Base-by-base conservation (phyloP, 2,797 vertebrate species). In the Oreochromis grahami region DNA sequence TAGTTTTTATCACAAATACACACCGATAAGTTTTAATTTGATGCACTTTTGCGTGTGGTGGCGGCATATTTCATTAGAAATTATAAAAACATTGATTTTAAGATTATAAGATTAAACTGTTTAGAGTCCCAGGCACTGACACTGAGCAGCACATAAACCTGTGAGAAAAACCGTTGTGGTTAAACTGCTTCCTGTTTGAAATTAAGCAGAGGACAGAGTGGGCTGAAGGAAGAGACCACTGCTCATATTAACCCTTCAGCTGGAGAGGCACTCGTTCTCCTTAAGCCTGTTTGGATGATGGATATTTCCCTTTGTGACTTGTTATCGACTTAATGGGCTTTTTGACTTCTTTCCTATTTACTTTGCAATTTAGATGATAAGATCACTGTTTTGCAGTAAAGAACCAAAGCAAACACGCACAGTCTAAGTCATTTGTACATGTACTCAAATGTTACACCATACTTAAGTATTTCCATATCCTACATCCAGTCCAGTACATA, bases 101-200 rank as follows among this genome's bases (percentile, higher is more conserved):
- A 52, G 14, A 81, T 81, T 82, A 29, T 36, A 12, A 63, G 43
- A 65, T 55, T 45, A 87, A 51, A 51, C 63, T 51, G 17, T 32
- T 50, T 80, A 50, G 52, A 79, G n/a, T 5, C 1, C 41, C 19
- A 68, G 68, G 36, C 36, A 38, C 43, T 1, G 2, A 32, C 26
- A 52, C 60, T 9, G 10, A 5, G 50, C 9, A 9, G 36, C 45
- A 53, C 60, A 58, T 51, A 13, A 21, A 78, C 45, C 45, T 70
- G 7, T 63, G 65, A 81, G 24, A 32, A 50, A 83, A 63, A 65
- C 17, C 50, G 19, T 8, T 79, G 78, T 36, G 53, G 84, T 86
- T 41, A 38, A 79, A 74, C 36, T 41, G 60, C 12, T 90, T 88
- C 84, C 82, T 85, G 87, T 58, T 5, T 36, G 45, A 81, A 55